Evolutionary conservation across 2,888 invertebrate genomes (phyloP).

Genomic region (Phengaris alcon): DNA sequence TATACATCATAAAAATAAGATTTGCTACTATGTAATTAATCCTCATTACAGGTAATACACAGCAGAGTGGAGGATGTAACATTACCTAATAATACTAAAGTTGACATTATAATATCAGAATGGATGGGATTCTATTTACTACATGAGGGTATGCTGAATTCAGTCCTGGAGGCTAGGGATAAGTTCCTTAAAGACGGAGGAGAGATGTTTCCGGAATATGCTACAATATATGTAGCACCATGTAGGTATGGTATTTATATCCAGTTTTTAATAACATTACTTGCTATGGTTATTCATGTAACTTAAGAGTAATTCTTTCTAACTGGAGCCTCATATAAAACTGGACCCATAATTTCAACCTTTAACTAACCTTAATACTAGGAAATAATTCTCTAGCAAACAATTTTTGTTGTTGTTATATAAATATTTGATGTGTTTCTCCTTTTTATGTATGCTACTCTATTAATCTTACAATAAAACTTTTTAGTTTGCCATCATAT

Average conservation of each 20-base stretch:
- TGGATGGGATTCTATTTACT: conserved; percentile 99
- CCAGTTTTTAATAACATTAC: too few species aligned
- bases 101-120: conserved; percentile 95
- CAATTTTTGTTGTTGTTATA: not conserved
- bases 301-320: too few species aligned
- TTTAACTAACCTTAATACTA: too few species aligned
- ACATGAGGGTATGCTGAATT: conserved; percentile 97
- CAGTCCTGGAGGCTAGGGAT: conserved; percentile 90
- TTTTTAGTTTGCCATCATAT: conserved; percentile 79
- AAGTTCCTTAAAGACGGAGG: conserved; percentile 87
- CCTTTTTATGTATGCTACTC: too few species aligned
- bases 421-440: not conserved
- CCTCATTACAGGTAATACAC: conserved; percentile 81
- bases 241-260: conserved; percentile 75
- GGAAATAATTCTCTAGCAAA: not conserved
- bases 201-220: conserved; percentile 85
- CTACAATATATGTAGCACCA: conserved; percentile 80
- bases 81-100: conserved; percentile 82
- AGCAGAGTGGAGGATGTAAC: conserved; percentile 87
- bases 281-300: too few species aligned
- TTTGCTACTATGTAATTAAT: too few species aligned
- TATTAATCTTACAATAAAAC: not conserved
- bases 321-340: too few species aligned
- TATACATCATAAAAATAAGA: too few species aligned
- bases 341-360: too few species aligned